phyloP scores from a whole-genome alignment of 2,888 invertebrate genomes.

The Nysson spinosus region DNA sequence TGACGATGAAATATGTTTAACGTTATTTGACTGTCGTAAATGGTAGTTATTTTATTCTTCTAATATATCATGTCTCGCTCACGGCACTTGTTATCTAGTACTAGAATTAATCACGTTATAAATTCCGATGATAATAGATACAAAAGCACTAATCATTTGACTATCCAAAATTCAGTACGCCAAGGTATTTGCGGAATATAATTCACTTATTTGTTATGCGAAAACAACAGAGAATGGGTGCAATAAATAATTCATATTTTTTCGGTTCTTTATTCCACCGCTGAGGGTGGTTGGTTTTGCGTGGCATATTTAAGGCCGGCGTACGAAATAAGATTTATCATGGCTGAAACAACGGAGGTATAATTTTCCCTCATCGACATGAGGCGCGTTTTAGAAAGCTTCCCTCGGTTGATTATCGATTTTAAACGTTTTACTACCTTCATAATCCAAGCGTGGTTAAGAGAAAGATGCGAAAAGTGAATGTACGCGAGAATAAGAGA shows the following conservation, averaged over 20 bases:
- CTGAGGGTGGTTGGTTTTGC: constrained; percentile 8
- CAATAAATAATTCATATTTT: constrained; percentile 37
- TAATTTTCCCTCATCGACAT: constrained; percentile 11
- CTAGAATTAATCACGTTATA: too few species aligned
- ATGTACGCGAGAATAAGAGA: too few species aligned
- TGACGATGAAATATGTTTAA: too few species aligned
- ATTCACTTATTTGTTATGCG: constrained; percentile 32
- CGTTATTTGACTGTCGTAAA: too few species aligned
- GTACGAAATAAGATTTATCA: constrained; percentile 37
- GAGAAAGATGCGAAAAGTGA: not conserved
- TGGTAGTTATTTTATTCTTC: too few species aligned
- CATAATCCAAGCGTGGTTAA: constrained; percentile 41
- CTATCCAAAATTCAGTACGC: constrained; percentile 18
- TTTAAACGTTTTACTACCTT: constrained; percentile 49
- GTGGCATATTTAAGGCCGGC: constrained; percentile 30
- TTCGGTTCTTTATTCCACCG: constrained; percentile 28
- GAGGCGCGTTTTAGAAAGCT: constrained; percentile 10
- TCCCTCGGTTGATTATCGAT: constrained; percentile 41
- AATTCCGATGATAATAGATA: too few species aligned
- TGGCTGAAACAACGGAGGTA: constrained; percentile 18
- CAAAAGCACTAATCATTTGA: too few species aligned
- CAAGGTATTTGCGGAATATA: constrained; percentile 28
- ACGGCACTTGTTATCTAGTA: too few species aligned
- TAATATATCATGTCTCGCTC: too few species aligned
- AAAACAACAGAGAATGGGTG: constrained; percentile 15